phyloP scores from a whole-genome alignment of 2,888 invertebrate species.

The Creontiades dilutus region DNA sequence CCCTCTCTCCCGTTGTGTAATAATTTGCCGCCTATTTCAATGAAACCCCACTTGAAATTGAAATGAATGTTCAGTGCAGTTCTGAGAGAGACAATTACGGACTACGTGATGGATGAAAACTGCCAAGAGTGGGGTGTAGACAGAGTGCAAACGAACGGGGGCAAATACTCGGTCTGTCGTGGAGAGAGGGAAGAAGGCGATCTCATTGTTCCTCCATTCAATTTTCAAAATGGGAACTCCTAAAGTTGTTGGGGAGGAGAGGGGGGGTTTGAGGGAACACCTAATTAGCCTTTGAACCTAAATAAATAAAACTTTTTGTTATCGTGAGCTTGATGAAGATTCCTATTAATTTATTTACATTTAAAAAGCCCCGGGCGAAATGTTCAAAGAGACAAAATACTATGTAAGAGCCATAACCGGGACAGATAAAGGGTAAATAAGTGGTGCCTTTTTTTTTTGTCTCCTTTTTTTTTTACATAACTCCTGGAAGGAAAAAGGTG shows the following conservation, averaged over 20 bases:
- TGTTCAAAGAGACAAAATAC: constrained; percentile 27
- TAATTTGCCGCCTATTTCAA: no score
- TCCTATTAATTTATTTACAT: constrained; percentile 39
- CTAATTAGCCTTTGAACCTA: constrained; percentile 29
- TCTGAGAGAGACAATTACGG: no score
- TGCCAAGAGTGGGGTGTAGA: not conserved
- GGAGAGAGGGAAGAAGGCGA: not conserved
- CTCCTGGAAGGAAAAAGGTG: constrained; percentile 4
- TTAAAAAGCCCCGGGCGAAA: not conserved
- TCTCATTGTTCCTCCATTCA: constrained; percentile 18
- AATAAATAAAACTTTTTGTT: constrained; percentile 29
- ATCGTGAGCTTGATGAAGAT: constrained; percentile 7
- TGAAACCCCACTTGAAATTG: no score
- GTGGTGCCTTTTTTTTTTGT: not conserved
- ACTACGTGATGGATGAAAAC: not conserved
- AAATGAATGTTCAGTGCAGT: no score
- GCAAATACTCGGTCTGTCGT: not conserved
- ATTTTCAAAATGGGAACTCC: constrained; percentile 8
- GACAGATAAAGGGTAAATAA: not conserved
- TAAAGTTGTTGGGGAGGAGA: not conserved
- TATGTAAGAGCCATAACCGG: not conserved
- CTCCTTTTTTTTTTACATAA: not conserved
- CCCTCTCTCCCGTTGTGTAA: no score
- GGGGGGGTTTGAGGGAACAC: not conserved
- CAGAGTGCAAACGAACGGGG: not conserved